Evolutionary conservation across 2,888 invertebrate genomes (phyloP), one percentile per base, ranked within the genome.

Genomic region (Nasonia oneida): DNA sequence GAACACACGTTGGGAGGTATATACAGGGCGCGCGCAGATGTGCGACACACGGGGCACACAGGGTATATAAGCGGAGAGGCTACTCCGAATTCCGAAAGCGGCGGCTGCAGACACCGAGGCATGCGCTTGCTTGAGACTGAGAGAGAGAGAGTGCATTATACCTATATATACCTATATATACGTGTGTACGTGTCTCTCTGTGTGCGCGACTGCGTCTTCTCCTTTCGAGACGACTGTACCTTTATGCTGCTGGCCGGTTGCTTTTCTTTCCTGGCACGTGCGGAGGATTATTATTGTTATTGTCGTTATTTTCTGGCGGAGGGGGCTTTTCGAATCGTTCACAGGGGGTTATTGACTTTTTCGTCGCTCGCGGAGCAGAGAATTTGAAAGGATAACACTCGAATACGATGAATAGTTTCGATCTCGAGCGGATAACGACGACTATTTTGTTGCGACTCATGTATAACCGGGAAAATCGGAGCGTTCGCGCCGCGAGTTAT

Each of bases 41-140:
- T 73, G 57, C 23, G 57, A 39, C 81, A 81, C 64, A 42, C 78
- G 61, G 74, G 57, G 33, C 29, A 61, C 57, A 61, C 57, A 61
- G 57, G 57, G 57, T 61, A 61, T 61, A 61, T 61, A 61, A 61
- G n/a, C 57, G 57, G 57, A 61, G 57, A 61, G 57, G 57, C 57
- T 61, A 61, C 33, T 81, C 67, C 81, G 73, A 81, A 64, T 81
- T 81, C 75, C 75, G 75, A 81, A 61, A 81, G 74, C 81, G 37
- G 61, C 57, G 18, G n/a, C 61, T 10, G 18, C 74, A 42, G 47
- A 33, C 74, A 57, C 33, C 37, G 37, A 37, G 37, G 53, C 57
- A 50, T 18, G n/a, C 80, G 37, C 33, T 53, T 15, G 18, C 14
- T 50, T 14, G 10, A 4, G 23, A 23, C 23, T 23, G 23, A 23